Evolutionary conservation across 2,888 invertebrate genomes (phyloP).

Genomic region (Chymomyza fuscimana): DNA sequence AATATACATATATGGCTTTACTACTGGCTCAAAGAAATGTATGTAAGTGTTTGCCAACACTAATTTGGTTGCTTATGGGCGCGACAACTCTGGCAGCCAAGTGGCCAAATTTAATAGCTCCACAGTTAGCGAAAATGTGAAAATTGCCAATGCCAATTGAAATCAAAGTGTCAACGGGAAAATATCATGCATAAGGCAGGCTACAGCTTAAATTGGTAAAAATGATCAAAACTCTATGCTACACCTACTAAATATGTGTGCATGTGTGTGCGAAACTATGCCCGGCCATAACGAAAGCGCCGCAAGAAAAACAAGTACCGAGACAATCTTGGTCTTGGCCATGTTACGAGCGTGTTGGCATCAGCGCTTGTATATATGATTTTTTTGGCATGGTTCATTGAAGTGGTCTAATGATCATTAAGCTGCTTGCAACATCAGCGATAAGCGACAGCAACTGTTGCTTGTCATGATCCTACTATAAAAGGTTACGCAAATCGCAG

Average conservation of each 20-base stretch:
- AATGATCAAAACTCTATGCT: conserved; percentile 57
- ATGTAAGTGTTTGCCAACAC: conserved; percentile 23
- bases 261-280: background rate
- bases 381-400: conserved; percentile 13
- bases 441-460: conserved; percentile 5
- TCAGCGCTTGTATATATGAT: background rate
- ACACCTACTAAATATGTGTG: conserved; percentile 42
- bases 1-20: no score
- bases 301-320: conserved; percentile 31
- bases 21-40: conserved; percentile 12
- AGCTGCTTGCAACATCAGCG: conserved; percentile 8
- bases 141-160: conserved; percentile 64
- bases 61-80: background rate
- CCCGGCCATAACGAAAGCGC: conserved; percentile 56
- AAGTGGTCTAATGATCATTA: conserved; percentile 48
- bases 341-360: background rate
- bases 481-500: background rate
- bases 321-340: conserved; percentile 1
- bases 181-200: conserved; percentile 28
- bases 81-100: conserved; percentile 5
- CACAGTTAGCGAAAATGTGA: conserved; percentile 35
- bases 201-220: conserved; percentile 50
- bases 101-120: conserved; percentile 35
- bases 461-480: background rate
- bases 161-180: conserved; percentile 66